Evolutionary conservation across 2,888 invertebrate genomes (phyloP), one percentile per base, ranked within the genome.

Genomic region (Theretra japonica): DNA sequence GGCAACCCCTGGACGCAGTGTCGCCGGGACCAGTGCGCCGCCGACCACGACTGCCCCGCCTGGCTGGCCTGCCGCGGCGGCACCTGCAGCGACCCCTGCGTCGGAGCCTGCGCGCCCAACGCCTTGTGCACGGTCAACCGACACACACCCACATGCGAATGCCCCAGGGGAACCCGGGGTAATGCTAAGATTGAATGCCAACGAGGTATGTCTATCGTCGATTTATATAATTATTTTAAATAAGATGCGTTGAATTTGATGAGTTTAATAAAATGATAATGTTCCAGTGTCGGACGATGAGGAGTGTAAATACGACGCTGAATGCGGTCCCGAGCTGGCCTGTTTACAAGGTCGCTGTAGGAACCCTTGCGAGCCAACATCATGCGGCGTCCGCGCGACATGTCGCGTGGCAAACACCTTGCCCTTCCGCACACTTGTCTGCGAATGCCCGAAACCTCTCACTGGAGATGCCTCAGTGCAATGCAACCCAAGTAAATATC

Each of bases 401-500:
- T 98, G 98, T 86, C 95, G 96, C 11, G 98, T 98, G 15, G 96
- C 98, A 30, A 97, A 98, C 83, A 97, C 98, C 0, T 90, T 98
- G 76, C 98, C 98, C 7, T 95, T 98, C 90, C 96, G 98, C 79
- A 98, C 98, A 8, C 97, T 98, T 96, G 96, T 97, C 73, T 98
- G 98, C 87, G 96, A 97, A 84, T 98, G 98, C 86, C 95, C 97
- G 75, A 96, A 96, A 74, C 98, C 98, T 75, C 97, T 96, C 81
- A 95, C 97, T 79, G 98, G 98, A 77, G 98, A 98, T 88, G 98
- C 98, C 15, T 97, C 98, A 79, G 95, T 97, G 75, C 96, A 97
- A 88, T 98, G 98, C 88, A 96, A 95, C 85, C 96, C 95, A 94
- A 97, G 98, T 98, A 95, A 94, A 94, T 88, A 72, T 70, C 30